phyloP scores from a whole-genome alignment of 2,888 invertebrate species.

The Sialis fuliginosa region DNA sequence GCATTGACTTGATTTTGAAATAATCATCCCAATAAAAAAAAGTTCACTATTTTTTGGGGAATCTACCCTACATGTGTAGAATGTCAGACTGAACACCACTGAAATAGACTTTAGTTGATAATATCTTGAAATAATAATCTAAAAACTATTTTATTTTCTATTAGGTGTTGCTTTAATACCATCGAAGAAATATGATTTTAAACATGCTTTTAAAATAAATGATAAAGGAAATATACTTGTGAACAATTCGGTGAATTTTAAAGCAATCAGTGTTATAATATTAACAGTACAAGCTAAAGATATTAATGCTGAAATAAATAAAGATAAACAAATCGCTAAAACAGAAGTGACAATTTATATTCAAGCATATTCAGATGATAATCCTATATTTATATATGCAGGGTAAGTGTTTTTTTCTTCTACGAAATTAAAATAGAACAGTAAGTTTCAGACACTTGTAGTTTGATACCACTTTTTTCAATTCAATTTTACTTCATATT shows the following conservation, averaged over 20 bases:
- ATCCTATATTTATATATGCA: slow-evolving; percentile 52
- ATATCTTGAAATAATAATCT: no score
- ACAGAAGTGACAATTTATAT: slow-evolving; percentile 61
- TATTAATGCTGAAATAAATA: slow-evolving; percentile 46
- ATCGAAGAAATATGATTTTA: slow-evolving; percentile 41
- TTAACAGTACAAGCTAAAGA: slow-evolving; percentile 54
- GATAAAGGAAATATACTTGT: slow-evolving; percentile 50
- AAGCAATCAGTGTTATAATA: slow-evolving; percentile 54
- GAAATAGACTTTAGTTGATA: no score
- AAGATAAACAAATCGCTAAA: slow-evolving; percentile 41
- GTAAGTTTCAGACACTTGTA: no score
- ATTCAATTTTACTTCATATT: not conserved
- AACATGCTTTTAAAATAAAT: slow-evolving; percentile 50
- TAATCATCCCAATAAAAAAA: no score
- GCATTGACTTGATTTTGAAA: no score
- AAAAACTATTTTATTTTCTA: not conserved
- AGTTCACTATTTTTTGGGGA: no score
- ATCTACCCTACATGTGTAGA: no score
- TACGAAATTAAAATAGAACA: not conserved
- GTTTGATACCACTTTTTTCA: no score
- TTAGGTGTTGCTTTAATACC: slow-evolving; percentile 36
- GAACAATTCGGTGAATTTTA: slow-evolving; percentile 48
- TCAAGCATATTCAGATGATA: slow-evolving; percentile 58
- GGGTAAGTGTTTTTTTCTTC: slow-evolving; percentile 37
- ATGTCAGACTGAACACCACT: no score